phyloP scores from a whole-genome alignment of 2,888 invertebrate genomes.

The Cyrtodaria siliqua region DNA sequence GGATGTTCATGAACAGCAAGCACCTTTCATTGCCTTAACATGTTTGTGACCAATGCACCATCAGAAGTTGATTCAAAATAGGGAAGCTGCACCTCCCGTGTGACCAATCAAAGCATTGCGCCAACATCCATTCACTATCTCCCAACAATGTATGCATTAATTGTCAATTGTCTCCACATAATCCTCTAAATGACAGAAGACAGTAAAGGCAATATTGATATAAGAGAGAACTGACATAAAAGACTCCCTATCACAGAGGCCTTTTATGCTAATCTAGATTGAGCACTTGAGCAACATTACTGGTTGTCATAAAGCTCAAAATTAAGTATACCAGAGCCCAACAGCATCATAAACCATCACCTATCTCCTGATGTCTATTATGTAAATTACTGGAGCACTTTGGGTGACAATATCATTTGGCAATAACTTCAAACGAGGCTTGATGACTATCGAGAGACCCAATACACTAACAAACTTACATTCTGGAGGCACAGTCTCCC shows the following conservation, averaged over 20 bases:
- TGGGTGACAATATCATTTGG: slow-evolving; percentile 46
- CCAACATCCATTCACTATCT: no score
- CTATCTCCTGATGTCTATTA: slow-evolving; percentile 45
- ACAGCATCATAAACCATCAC: slow-evolving; percentile 29
- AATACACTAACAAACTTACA: slow-evolving; percentile 49
- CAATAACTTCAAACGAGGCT: slow-evolving; percentile 35
- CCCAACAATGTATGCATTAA: no score
- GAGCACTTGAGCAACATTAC: slow-evolving; percentile 20
- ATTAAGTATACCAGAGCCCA: slow-evolving; percentile 19
- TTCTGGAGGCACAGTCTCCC: slow-evolving; percentile 12
- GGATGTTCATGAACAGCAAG: no score
- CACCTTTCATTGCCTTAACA: no score
- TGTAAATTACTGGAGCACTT: slow-evolving; percentile 33
- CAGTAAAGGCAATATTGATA: slow-evolving; percentile 42
- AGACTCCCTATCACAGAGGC: slow-evolving; percentile 13
- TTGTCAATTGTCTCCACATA: no score
- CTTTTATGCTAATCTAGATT: slow-evolving; percentile 18
- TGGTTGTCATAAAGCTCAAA: slow-evolving; percentile 15
- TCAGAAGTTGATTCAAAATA: no score
- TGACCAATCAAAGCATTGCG: no score
- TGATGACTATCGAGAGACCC: slow-evolving; percentile 31
- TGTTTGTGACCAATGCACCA: no score
- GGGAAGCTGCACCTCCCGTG: no score
- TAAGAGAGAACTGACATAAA: slow-evolving; percentile 8
- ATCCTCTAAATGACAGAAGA: slow-evolving; percentile 39